phyloP scores from a whole-genome alignment of 1,140 invertebrate species.

The Diplogasteroides magnus region DNA sequence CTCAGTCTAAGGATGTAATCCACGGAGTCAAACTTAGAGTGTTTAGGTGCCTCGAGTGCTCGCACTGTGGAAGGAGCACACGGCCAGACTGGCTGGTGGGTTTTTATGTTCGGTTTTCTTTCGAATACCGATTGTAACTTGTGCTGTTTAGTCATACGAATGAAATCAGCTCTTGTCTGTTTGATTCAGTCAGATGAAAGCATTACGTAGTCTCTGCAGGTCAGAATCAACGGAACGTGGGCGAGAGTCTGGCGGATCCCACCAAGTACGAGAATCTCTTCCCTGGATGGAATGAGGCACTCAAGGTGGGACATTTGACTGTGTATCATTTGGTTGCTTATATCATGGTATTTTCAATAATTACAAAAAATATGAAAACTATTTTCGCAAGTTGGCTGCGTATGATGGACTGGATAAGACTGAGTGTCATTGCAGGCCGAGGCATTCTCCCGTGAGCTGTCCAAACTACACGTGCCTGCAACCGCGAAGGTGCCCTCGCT shows the following conservation, averaged over 20 bases:
- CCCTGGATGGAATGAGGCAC: constrained; percentile 72
- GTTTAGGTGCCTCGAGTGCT: constrained; percentile 67
- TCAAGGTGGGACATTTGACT: constrained; percentile 54
- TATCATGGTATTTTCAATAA: too few relatives aligned
- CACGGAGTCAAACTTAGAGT: too few relatives aligned
- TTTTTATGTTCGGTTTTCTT: constrained; percentile 13
- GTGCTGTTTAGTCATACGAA: too few relatives aligned
- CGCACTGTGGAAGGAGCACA: constrained; percentile 68
- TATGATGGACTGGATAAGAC: too few relatives aligned
- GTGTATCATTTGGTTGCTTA: too few relatives aligned
- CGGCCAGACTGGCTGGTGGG: constrained; percentile 57
- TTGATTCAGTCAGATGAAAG: too few relatives aligned
- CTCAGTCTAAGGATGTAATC: too few relatives aligned
- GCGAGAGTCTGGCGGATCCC: constrained; percentile 85
- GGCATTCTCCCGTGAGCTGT: constrained; percentile 21
- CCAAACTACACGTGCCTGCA: constrained; percentile 31
- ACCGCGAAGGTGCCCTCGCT: constrained; percentile 19
- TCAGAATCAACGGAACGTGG: constrained; percentile 37
- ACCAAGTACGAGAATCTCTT: constrained; percentile 93
- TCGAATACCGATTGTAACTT: too few relatives aligned
- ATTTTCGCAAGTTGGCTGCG: too few relatives aligned
- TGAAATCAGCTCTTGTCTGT: too few relatives aligned
- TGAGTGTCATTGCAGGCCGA: constrained; percentile 16
- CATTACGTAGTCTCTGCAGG: background rate
- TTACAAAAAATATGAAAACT: too few relatives aligned